A percentile compares a stretch with the other conserved stretches of the same genome.
These are phyloP conservation scores for Rhinatrema bivittatum DNA, from an alignment of 2,797 vertebrate genomes.

Conservation along the genomic window DNA sequence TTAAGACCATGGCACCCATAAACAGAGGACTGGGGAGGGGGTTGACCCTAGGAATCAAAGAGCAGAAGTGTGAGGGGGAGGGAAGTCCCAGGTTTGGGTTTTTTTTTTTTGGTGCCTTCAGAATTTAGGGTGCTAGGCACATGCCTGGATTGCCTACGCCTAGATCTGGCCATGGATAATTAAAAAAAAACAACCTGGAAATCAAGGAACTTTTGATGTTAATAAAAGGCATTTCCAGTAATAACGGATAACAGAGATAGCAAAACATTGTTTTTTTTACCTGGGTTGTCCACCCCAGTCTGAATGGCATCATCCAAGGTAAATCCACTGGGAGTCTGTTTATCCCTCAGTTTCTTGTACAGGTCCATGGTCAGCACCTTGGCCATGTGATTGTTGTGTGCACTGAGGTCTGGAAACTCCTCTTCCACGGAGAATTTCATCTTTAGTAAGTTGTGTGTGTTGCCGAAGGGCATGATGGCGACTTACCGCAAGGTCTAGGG, in stretches of 20 bases:
- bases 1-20: no score
- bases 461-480: constrained; percentile 88
- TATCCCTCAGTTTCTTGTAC: constrained; percentile 73
- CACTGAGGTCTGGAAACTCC: constrained; percentile 83
- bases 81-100: no score
- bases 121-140: no score
- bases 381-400: constrained; percentile 94
- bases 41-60: no score
- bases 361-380: constrained; percentile 76
- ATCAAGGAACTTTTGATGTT: constrained; percentile 2
- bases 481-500: constrained; percentile 45
- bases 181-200: no score
- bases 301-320: constrained; percentile 89
- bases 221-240: constrained; percentile 43
- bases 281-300: constrained; percentile 93
- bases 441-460: constrained; percentile 86
- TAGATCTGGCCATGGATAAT: no score
- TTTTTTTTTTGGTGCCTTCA: no score
- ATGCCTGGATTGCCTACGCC: no score
- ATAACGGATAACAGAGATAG: constrained; percentile 30
- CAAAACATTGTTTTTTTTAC: constrained; percentile 48
- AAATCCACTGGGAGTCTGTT: constrained; percentile 82
- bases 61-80: no score
- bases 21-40: no score
- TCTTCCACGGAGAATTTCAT: constrained; percentile 59